A percentile compares a stretch with the other conserved stretches of the same genome.
These are phyloP conservation scores for Drosophila lacertosa DNA, from an alignment of 1,140 invertebrate genomes.

Conservation along the genomic window DNA sequence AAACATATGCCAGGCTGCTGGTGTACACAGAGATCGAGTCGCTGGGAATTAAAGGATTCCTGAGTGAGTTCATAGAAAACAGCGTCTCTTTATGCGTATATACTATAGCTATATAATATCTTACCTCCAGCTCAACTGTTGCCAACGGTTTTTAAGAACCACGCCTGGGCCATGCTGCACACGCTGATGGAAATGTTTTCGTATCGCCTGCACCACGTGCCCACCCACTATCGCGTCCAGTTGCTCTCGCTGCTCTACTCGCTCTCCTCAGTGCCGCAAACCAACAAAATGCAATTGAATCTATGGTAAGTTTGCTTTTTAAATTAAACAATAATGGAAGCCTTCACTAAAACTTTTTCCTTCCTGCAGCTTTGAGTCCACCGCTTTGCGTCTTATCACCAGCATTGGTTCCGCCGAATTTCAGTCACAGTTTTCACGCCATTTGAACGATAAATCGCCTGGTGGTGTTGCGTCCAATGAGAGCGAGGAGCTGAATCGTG, in stretches of 20 bases:
- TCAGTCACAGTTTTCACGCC: constrained; percentile 94
- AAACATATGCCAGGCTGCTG: constrained; percentile 96
- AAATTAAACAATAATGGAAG: constrained; percentile 84
- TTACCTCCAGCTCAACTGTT: constrained; percentile 90
- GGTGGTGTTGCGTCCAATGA: constrained; percentile 93
- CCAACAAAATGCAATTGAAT: constrained; percentile 97
- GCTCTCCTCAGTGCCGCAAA: constrained; percentile 94
- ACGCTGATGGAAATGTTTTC: constrained; percentile 98
- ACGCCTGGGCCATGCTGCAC: constrained; percentile 97
- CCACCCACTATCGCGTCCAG: constrained; percentile 96
- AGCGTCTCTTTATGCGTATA: not conserved
- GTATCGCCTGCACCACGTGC: constrained; percentile 97
- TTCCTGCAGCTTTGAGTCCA: constrained; percentile 91
- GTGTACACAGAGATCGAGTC: constrained; percentile 99
- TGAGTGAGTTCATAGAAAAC: constrained; percentile 88
- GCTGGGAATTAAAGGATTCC: constrained; percentile 97
- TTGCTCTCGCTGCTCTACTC: constrained; percentile 95
- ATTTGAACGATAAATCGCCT: constrained; percentile 91
- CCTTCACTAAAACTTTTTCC: no score
- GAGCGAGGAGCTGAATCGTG: constrained; percentile 97
- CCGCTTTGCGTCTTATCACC: constrained; percentile 94
- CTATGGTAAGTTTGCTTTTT: constrained; percentile 86
- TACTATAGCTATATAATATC: not conserved
- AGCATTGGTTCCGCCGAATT: constrained; percentile 96
- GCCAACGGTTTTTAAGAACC: constrained; percentile 95